Evolutionary conservation across 2,797 vertebrate species (phyloP).

Genomic region (Phaenicophaeus curvirostris): DNA sequence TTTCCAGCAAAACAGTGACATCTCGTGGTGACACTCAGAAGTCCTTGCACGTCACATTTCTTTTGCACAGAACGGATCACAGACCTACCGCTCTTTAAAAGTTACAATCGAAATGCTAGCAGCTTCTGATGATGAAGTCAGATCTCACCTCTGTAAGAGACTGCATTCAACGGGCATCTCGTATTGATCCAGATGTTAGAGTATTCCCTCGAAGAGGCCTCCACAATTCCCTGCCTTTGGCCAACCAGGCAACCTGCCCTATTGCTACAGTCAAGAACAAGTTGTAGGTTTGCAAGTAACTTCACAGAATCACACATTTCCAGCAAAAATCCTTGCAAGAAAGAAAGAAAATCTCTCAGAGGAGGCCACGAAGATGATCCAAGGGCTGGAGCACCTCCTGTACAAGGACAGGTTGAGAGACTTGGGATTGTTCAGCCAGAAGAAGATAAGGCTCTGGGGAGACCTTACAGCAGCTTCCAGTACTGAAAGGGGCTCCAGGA

Average conservation of each 20-base stretch:
- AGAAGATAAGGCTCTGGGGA: too few species aligned
- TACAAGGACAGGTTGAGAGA: too few species aligned
- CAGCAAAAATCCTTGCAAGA: neutral
- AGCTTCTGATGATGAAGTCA: neutral
- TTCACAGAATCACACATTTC: neutral
- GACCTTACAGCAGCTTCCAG: too few species aligned
- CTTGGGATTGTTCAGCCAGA: too few species aligned
- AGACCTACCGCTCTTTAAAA: neutral
- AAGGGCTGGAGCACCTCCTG: too few species aligned
- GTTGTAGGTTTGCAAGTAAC: neutral
- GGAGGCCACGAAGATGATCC: too few species aligned
- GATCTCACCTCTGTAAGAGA: rapidly evolving
- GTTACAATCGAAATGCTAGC: neutral
- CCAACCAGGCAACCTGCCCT: neutral
- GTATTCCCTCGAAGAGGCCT: neutral
- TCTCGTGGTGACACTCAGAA: constrained; percentile 71
- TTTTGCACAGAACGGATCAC: neutral
- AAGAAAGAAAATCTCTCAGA: neutral
- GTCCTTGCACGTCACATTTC: neutral
- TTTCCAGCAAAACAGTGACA: constrained; percentile 70
- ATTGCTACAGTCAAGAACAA: neutral
- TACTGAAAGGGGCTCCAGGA: too few species aligned
- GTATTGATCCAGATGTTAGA: rapidly evolving
- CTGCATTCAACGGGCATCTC: rapidly evolving
- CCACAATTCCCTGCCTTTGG: neutral